Conservation (phyloP, 2,113 vertebrate genomes). For the Heloderma charlesbogerti region DNA sequence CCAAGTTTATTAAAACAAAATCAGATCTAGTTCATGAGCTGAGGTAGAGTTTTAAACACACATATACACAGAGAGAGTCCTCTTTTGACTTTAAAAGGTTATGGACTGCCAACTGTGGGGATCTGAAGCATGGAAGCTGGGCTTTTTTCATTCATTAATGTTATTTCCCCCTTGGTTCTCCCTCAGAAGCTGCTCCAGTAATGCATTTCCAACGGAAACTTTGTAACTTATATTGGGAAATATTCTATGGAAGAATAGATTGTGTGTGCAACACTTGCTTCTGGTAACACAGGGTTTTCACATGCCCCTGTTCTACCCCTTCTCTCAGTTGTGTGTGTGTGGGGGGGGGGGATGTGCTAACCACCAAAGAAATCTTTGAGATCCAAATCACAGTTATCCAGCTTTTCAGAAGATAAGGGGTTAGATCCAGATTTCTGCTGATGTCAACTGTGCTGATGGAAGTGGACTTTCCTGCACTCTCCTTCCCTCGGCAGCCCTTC, state of each 20-base stretch:
- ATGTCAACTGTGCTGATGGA: too few relatives aligned
- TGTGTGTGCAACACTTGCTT: conserved; percentile 70
- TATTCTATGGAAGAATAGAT: conserved; percentile 74
- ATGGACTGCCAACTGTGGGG: conserved; percentile 72
- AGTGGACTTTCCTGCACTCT: too few relatives aligned
- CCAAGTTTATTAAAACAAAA: conserved; percentile 60
- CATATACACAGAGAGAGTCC: conserved; percentile 55
- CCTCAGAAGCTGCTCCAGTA: conserved; percentile 74
- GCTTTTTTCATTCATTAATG: conserved; percentile 72
- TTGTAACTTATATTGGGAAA: conserved; percentile 83
- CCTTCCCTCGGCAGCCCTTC: too few relatives aligned
- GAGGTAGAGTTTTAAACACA: neutral
- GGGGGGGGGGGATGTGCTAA: too few relatives aligned
- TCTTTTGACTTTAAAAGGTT: conserved; percentile 78
- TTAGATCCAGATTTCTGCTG: neutral
- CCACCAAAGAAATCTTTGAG: conserved; percentile 35
- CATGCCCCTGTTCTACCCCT: neutral
- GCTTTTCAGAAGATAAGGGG: neutral
- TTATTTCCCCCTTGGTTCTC: conserved; percentile 50
- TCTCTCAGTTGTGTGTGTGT: too few relatives aligned
- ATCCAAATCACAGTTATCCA: conserved; percentile 39
- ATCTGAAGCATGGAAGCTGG: conserved; percentile 60
- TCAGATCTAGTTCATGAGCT: conserved; percentile 59
- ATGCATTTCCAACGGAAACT: conserved; percentile 81
- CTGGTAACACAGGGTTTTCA: conserved; percentile 58